Evolutionary conservation across 2,888 invertebrate genomes (phyloP), one percentile per base, ranked within the genome.

Genomic region (Limnephilus auricula): DNA sequence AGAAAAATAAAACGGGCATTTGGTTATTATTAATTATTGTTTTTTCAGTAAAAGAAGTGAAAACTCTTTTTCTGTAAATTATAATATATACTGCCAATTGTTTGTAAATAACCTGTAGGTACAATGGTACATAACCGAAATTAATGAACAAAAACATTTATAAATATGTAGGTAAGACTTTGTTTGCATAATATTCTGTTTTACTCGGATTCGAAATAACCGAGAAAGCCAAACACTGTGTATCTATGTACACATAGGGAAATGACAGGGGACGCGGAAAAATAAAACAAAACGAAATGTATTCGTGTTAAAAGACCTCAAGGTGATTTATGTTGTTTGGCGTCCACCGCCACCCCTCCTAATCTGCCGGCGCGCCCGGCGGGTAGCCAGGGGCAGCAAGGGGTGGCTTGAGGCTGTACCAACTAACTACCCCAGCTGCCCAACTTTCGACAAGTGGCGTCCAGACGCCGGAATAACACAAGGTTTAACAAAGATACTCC

Each of bases 271-370:
- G 82, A 82, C 65, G 65, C 65, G 30, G 30, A 85, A 85, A 85
- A 40, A 85, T 85, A 85, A 13, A 40, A 45, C 85, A 40, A 85
- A 40, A 40, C 37, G 84, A 40, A 84, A 84, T 84, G 45, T 85
- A 85, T 85, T 85, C 85, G 37, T 45, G 85, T 85, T 85, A 40
- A 85, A 85, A 45, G 34, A 34, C 40, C 85, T 40, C 40, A 40
- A 85, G 85, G 32, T 85, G 85, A 85, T 85, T 85, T 85, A 85
- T 85, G 85, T 40, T 85, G 85, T 85, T 85, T 37, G 85, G 84
- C n/a, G 13, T 40, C 85, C 45, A n/a, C 65, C 65, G 9, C 85
- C 65, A 5, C 85, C 85, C n/a, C 25, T 32, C 85, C 85, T 85
- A 45, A 85, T 45, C 45, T 85, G 45, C 37, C 34, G 25, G 30